Evolutionary conservation across 2,113 vertebrate genomes (phyloP).

Genomic region (Eudyptes chrysolophus): DNA sequence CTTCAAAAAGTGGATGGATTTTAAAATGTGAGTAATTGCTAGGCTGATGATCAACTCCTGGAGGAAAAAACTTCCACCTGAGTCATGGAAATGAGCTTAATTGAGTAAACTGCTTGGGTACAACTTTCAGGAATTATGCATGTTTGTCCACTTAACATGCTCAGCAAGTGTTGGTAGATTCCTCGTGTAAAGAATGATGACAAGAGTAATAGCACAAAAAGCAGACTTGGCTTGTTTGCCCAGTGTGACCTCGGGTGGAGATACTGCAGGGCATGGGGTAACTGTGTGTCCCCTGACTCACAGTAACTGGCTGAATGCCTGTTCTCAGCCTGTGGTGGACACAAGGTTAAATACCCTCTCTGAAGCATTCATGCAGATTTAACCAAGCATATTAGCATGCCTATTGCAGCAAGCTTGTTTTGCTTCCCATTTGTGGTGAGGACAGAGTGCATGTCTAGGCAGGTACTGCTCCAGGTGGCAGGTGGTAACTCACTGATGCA

Average conservation of each 20-base stretch:
- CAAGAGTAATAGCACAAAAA: neutral
- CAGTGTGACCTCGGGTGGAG: neutral
- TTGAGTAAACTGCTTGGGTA: neutral
- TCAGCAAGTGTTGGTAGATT: no score
- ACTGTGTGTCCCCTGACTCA: neutral
- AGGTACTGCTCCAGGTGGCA: neutral
- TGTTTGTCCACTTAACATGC: neutral
- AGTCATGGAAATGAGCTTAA: neutral
- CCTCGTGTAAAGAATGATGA: neutral
- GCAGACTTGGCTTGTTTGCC: neutral
- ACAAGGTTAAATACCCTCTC: neutral
- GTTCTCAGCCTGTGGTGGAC: neutral
- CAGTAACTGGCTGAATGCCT: neutral
- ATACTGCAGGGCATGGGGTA: neutral
- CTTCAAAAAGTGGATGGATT: neutral
- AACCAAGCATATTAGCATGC: neutral
- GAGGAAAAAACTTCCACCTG: neutral
- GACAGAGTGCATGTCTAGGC: neutral
- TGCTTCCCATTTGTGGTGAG: neutral
- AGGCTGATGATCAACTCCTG: neutral
- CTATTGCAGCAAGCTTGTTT: neutral
- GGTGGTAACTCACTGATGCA: neutral
- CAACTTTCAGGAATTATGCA: neutral
- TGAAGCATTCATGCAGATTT: neutral
- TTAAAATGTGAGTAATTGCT: neutral